phyloP scores from a whole-genome alignment of 2,888 invertebrate genomes.

The Cyrtodaria siliqua region DNA sequence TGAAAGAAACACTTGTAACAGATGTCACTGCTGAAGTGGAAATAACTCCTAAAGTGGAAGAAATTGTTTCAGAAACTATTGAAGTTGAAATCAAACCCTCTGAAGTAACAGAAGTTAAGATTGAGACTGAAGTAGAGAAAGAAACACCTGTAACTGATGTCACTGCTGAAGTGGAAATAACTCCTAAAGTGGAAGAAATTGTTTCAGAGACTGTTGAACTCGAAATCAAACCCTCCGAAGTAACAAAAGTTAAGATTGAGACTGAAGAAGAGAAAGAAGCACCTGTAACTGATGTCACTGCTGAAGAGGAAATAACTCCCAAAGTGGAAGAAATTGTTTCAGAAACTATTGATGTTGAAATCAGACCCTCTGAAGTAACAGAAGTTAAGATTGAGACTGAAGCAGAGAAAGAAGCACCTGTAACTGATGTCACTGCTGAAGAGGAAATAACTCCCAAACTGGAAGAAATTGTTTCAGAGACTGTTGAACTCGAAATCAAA shows the following conservation, averaged over 20 bases:
- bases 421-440: slow-evolving; percentile 5
- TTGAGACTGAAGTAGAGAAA: slow-evolving; percentile 20
- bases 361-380: slow-evolving; percentile 23
- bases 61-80: slow-evolving; percentile 28
- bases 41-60: slow-evolving; percentile 22
- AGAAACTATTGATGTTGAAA: slow-evolving; percentile 39
- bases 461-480: slow-evolving; percentile 18
- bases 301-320: slow-evolving; percentile 27
- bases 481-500: background rate
- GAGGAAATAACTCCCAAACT: slow-evolving; percentile 12
- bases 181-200: slow-evolving; percentile 12
- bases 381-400: slow-evolving; percentile 15
- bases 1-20: slow-evolving; percentile 7
- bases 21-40: slow-evolving; percentile 13
- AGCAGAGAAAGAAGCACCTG: slow-evolving; percentile 13
- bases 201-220: slow-evolving; percentile 20
- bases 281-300: slow-evolving; percentile 6
- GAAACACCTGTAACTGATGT: slow-evolving; percentile 20
- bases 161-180: slow-evolving; percentile 13
- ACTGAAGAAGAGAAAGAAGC: slow-evolving; percentile 16
- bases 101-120: slow-evolving; percentile 33
- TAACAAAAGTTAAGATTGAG: slow-evolving; percentile 19
- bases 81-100: slow-evolving; percentile 26
- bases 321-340: slow-evolving; percentile 20
- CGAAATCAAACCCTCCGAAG: slow-evolving; percentile 12